These are phyloP conservation scores for Xenopus petersii DNA, from an alignment of 2,797 vertebrate genomes.

Conservation along the genomic window DNA sequence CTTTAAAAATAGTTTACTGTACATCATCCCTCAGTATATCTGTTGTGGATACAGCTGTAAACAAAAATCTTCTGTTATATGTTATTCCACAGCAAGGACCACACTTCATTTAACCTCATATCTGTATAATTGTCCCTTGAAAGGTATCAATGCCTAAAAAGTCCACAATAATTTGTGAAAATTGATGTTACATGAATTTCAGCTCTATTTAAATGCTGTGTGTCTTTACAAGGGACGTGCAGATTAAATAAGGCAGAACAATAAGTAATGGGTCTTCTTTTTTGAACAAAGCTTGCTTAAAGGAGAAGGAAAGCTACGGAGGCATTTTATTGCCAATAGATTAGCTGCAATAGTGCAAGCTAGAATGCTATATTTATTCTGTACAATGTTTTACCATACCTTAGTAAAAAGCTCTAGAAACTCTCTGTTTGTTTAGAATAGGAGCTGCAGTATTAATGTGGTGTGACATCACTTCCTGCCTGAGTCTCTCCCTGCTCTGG, in stretches of 20 bases:
- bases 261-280: neutral
- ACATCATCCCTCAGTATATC: constrained; percentile 9
- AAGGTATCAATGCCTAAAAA: neutral
- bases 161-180: neutral
- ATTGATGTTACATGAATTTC: neutral
- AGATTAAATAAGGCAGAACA: neutral
- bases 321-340: no score
- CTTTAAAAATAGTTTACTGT: constrained; percentile 16
- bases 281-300: neutral
- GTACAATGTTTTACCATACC: no score
- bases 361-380: no score
- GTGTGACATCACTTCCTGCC: no score
- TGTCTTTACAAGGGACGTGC: neutral
- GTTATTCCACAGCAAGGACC: constrained; percentile 2
- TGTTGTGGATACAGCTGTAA: constrained; percentile 16
- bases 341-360: no score
- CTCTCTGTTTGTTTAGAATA: no score
- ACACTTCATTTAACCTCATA: constrained; percentile 9
- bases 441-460: no score
- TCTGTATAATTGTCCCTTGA: constrained; percentile 2
- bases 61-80: neutral
- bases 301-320: no score
- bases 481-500: no score
- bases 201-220: neutral
- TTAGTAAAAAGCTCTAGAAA: no score